Percentiles rank a stretch among this genome's conserved stretches.
phyloP scores from a whole-genome alignment of 2,797 vertebrate genomes.

The Diplodus sargus region DNA sequence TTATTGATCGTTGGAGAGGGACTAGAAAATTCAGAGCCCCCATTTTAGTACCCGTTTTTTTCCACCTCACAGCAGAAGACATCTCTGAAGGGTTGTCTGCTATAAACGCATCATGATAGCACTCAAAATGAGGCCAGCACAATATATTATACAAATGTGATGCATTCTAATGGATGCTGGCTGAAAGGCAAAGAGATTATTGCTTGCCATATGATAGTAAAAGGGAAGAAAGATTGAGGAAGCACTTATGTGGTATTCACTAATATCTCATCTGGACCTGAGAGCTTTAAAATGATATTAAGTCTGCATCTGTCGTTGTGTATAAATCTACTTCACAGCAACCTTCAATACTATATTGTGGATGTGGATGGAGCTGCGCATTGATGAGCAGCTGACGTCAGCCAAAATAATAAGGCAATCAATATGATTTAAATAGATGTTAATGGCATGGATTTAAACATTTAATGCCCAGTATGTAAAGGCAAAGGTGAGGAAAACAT shows the following conservation, averaged over 20 bases:
- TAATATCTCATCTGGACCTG: constrained; percentile 53
- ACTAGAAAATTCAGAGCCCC: constrained; percentile 53
- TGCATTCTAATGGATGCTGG: constrained; percentile 57
- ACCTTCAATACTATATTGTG: constrained; percentile 8
- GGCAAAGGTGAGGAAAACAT: constrained; percentile 1
- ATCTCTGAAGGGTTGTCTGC: constrained; percentile 31
- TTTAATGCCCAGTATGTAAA: constrained; percentile 2
- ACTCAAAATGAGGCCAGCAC: constrained; percentile 12
- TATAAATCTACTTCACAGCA: constrained; percentile 52
- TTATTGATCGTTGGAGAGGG: constrained; percentile 71
- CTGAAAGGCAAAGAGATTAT: constrained; percentile 55
- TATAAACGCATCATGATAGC: constrained; percentile 46
- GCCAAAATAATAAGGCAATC: constrained; percentile 10
- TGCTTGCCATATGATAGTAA: constrained; percentile 62
- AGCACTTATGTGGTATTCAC: constrained; percentile 55
- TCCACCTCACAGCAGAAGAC: constrained; percentile 42
- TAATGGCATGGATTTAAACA: neutral
- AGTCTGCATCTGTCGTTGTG: constrained; percentile 47
- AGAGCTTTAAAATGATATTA: constrained; percentile 65
- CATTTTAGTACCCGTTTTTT: constrained; percentile 45
- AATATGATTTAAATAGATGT: constrained; percentile 35
- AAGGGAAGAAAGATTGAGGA: constrained; percentile 46
- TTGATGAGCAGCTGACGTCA: constrained; percentile 10
- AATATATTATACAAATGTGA: constrained; percentile 49
- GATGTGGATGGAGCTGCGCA: constrained; percentile 27